Evolutionary conservation across 2,113 vertebrate species (phyloP), one percentile per base, ranked within the genome.

Genomic region (Nansenia antarctica): DNA sequence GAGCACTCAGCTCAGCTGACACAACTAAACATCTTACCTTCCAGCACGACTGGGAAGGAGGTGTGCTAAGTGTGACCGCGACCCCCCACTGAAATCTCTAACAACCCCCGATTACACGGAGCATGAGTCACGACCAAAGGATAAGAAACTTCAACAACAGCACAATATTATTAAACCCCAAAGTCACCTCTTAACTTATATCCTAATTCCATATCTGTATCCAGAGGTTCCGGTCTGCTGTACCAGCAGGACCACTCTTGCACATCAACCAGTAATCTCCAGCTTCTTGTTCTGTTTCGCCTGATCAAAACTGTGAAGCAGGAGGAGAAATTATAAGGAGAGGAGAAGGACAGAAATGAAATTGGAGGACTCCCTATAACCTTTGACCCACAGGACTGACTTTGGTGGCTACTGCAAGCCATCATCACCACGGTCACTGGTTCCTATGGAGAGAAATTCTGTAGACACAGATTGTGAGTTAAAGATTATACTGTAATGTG

Each of bases 1-100:
- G 93, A 95, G 74, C 94, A 95, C 73, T 93, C 94, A 0, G 94
- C 94, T 54, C 94, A 94, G 84, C 91, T 95, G 65, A 94, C 92
- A 63, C 93, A 95, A 80, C 91, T 94, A 84, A 92, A 91, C 82
- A 87, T 93, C 81, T 87, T 92, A 77, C 90, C 90, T 60, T 88
- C 92, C 27, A 89, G 79, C 83, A 89, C 78, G 81, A 86, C 91
- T 53, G 92, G 92, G 86, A 94, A 94, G 87, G 92, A 95, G 89
- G 92, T 93, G 83, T 94, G 92, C 90, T 95, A 86, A 93, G 52
- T 24, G 11, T 24, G 11, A 49, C 78, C 24, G 63, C 69, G 2
- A 12, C 67, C 49, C 5, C 24, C 32, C 59, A 9, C 18, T n/a
- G n/a, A n/a, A n/a, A n/a, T n/a, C n/a, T n/a, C n/a, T n/a, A n/a